Conservation (phyloP, 2,888 invertebrate species). For the Prosapia bicincta region DNA sequence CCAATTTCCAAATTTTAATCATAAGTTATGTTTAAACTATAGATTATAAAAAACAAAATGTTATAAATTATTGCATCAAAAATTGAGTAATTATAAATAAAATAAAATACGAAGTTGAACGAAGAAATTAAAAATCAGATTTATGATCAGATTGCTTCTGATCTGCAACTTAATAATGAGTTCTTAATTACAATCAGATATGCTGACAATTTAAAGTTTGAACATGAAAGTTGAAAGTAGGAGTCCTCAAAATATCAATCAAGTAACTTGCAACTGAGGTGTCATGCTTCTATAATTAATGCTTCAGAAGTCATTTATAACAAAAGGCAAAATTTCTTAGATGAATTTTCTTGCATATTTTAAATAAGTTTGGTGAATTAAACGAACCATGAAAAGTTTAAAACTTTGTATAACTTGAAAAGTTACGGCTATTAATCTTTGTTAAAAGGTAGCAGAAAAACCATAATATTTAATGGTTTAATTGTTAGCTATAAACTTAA, state of each 20-base stretch:
- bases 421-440: neutral
- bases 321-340: neutral
- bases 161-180: neutral
- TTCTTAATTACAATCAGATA: neutral
- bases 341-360: conserved; percentile 1
- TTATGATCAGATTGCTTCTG: neutral
- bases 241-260: neutral
- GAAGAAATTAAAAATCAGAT: neutral
- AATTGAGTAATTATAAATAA: no score
- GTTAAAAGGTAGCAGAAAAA: neutral
- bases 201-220: neutral
- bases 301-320: neutral
- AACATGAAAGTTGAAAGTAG: neutral
- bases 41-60: no score
- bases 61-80: no score
- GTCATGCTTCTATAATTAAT: neutral
- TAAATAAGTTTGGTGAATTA: neutral
- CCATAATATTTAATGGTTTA: neutral
- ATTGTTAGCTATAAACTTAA: neutral
- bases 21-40: no score
- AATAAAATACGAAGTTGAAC: neutral
- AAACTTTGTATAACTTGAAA: neutral
- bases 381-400: neutral
- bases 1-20: no score
- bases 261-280: neutral